Evolutionary conservation across 2,113 vertebrate species (phyloP), one percentile per base, ranked within the genome.

Genomic region (Gasterosteus aculeatus): DNA sequence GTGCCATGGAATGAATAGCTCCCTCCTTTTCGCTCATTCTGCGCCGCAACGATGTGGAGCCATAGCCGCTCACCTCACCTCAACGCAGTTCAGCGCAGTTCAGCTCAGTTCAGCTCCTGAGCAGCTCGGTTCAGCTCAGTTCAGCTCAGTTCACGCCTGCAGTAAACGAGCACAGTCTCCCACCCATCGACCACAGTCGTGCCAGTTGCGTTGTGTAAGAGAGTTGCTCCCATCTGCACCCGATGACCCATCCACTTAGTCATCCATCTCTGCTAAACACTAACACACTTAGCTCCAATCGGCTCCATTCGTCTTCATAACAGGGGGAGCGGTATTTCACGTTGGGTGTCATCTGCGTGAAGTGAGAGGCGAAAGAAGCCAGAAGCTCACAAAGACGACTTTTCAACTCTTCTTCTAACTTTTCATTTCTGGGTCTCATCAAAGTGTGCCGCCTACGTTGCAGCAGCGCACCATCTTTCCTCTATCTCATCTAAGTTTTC

Each of bases 151-250:
- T 58, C 51, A 77, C 63, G 74, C 10, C 73, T 63, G 61, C 62
- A 75, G 72, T 16, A 66, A 80, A 63, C 3, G 33, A 66, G 54
- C 6, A 35, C 59, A 67, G 64, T 84, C 75, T 77, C 39, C 38
- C 68, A 67, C 73, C 9, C n/a, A 77, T 74, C 53, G 42, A 53
- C 22, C 2, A 72, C 7, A 63, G 72, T 79, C 74, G 56, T 78
- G 86, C 72, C 65, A 80, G 64, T 49, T 58, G 75, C 26, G 11
- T 79, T 87, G 69, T 78, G 83, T 78, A 67, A 89, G 75, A 75
- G 64, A 77, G 68, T 47, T 62, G 64, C 18, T 85, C 31, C 67
- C 85, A 89, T 86, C 85, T 87, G 90, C 85, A 85, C 84, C 69
- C 39, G 79, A 87, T 90, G 85, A 90, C 82, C 79, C 57, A 74